phyloP scores from a whole-genome alignment of 2,113 vertebrate species.

The Tachysurus fulvidraco region DNA sequence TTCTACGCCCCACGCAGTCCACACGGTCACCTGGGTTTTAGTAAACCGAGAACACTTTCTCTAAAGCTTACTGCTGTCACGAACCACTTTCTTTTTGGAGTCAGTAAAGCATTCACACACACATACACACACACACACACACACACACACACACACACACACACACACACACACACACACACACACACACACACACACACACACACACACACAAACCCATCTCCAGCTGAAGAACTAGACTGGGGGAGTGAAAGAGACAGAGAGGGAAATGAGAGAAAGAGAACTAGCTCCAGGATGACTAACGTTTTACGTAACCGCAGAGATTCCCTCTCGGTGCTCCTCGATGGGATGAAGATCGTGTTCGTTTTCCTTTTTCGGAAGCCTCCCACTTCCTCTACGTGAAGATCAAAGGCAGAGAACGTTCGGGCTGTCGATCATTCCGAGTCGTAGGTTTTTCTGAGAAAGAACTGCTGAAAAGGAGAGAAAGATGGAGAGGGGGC shows the following conservation, averaged over 20 bases:
- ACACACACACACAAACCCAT: neutral
- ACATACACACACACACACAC: neutral
- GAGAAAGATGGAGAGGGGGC: neutral
- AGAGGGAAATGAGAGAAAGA: neutral
- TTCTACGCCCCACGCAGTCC: neutral
- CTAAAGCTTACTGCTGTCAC: neutral
- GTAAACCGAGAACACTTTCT: neutral
- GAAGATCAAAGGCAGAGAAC: slow-evolving; percentile 50
- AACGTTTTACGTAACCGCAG: slow-evolving; percentile 70
- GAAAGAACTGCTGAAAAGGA: neutral
- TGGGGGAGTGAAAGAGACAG: neutral
- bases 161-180: neutral
- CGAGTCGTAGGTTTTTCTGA: slow-evolving; percentile 23
- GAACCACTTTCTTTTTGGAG: slow-evolving; percentile 23
- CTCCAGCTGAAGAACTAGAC: slow-evolving; percentile 38
- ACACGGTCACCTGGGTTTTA: neutral
- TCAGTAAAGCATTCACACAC: slow-evolving; percentile 28
- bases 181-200: neutral
- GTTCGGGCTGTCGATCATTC: slow-evolving; percentile 50
- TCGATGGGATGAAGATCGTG: slow-evolving; percentile 57
- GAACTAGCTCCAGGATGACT: slow-evolving; percentile 59
- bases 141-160: neutral
- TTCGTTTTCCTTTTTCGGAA: slow-evolving; percentile 57
- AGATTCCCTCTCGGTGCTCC: slow-evolving; percentile 62
- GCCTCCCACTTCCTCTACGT: slow-evolving; percentile 57